Evolutionary conservation across 2,113 vertebrate genomes (phyloP), one percentile per base, ranked within the genome.

Genomic region (Phalacrocorax pelagicus): DNA sequence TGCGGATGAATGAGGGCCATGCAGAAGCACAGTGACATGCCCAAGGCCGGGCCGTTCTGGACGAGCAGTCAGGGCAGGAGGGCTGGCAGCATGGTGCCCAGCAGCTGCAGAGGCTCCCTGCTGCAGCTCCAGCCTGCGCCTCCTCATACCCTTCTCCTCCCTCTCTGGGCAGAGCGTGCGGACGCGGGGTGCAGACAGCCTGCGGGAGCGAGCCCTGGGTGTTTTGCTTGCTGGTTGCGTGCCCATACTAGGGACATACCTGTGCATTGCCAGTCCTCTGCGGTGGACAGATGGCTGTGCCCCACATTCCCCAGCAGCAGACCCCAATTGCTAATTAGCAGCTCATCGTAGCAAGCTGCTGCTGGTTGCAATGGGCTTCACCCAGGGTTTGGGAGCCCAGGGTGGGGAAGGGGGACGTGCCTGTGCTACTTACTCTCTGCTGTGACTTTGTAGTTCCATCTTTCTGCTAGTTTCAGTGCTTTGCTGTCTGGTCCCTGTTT

Each of bases 331-430:
- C 80, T 77, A 17, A 62, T 79, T n/a, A 58, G 40, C 46, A 6
- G 0, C 21, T n/a, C 70, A 4, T 32, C 7, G 6, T 8, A 55
- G 58, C 26, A 9, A 54, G n/a, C 69, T 62, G 42, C 58, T 8
- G 34, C 15, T 12, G 3, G 0, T 12, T 5, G 10, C 47, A 7
- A 9, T 0, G 11, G 46, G 38, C 17, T 51, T 26, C 44, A 62
- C 1, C 32, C 46, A 4, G 66, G 55, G 20, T 27, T 24, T 34
- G 61, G 67, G 34, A 58, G 58, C 65, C 40, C 6, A 1, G 63
- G 59, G 14, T 12, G 71, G 5, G 72, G 12, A 30, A 19, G 49
- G 61, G 49, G 61, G 55, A 19, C 0, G 3, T 19, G 38, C 46
- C 15, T 4, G 21, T 26, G 58, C 70, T 61, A 1, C 61, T 34